Conservation (phyloP, 2,888 invertebrate species). For the Hedya salicella region DNA sequence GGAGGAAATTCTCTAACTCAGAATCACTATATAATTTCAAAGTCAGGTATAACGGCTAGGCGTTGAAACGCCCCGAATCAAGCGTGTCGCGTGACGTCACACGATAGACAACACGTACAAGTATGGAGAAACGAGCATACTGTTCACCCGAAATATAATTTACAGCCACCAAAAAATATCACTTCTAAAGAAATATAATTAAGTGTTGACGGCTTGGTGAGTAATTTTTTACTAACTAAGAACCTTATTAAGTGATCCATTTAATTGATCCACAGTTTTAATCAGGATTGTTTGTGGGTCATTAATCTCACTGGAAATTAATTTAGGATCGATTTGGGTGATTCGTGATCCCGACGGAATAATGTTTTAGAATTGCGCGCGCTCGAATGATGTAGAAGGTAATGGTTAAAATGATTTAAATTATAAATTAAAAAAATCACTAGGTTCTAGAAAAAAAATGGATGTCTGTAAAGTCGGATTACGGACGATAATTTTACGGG, state of each 20-base stretch:
- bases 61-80: too few relatives aligned
- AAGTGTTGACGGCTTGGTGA: slow-evolving; percentile 23
- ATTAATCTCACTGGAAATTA: slow-evolving; percentile 7
- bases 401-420: too few relatives aligned
- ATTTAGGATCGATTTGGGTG: neutral
- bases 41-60: too few relatives aligned
- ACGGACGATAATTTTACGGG: too few relatives aligned
- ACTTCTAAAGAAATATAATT: slow-evolving; percentile 27
- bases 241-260: slow-evolving; percentile 25
- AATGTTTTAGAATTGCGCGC: neutral
- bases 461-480: too few relatives aligned
- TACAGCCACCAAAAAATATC: slow-evolving; percentile 17
- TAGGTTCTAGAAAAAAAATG: too few relatives aligned
- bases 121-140: too few relatives aligned
- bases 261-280: slow-evolving; percentile 27
- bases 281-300: slow-evolving; percentile 14
- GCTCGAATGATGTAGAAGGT: neutral
- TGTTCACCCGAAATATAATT: slow-evolving; percentile 16
- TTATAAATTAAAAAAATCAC: too few relatives aligned
- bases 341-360: slow-evolving; percentile 1
- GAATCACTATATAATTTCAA: slow-evolving; percentile 1
- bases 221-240: slow-evolving; percentile 30
- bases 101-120: too few relatives aligned
- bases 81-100: too few relatives aligned
- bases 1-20: neutral